phyloP scores from a whole-genome alignment of 1,140 invertebrate species.

The Drosophila kepulauana region DNA sequence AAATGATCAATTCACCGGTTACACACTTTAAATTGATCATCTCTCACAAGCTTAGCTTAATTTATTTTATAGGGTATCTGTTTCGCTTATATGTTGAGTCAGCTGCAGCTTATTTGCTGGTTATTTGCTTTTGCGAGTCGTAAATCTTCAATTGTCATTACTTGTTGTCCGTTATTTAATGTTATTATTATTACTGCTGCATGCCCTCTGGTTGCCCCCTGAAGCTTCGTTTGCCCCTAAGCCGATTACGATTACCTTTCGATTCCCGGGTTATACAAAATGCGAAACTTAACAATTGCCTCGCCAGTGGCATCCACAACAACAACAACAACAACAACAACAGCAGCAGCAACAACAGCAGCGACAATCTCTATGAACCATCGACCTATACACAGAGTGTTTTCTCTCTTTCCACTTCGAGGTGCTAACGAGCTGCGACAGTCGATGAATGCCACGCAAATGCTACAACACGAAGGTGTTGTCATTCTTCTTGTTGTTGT shows the following conservation, averaged over 20 bases:
- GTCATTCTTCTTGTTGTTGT: constrained; percentile 6
- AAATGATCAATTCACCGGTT: no score
- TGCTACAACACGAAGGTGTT: constrained; percentile 27
- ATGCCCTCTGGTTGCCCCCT: neutral
- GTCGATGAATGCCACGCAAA: constrained; percentile 47
- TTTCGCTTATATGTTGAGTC: neutral
- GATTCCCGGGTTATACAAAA: constrained; percentile 20
- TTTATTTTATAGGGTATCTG: constrained; percentile 15
- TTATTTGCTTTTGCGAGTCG: constrained; percentile 32
- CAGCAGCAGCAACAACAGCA: neutral
- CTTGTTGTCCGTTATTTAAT: constrained; percentile 73
- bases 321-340: neutral
- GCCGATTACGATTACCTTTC: constrained; percentile 42
- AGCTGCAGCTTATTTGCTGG: constrained; percentile 17
- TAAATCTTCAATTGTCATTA: constrained; percentile 77
- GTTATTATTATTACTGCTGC: constrained; percentile 60
- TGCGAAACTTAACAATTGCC: constrained; percentile 31
- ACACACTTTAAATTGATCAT: no score
- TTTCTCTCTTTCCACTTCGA: constrained; percentile 13
- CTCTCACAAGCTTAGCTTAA: neutral
- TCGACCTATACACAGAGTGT: neutral
- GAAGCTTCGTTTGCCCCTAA: neutral
- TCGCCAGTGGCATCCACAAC: constrained; percentile 21
- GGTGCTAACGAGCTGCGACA: constrained; percentile 62
- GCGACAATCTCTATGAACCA: neutral